Evolutionary conservation across 1,140 invertebrate species (phyloP).

Genomic region (Formica selysi): DNA sequence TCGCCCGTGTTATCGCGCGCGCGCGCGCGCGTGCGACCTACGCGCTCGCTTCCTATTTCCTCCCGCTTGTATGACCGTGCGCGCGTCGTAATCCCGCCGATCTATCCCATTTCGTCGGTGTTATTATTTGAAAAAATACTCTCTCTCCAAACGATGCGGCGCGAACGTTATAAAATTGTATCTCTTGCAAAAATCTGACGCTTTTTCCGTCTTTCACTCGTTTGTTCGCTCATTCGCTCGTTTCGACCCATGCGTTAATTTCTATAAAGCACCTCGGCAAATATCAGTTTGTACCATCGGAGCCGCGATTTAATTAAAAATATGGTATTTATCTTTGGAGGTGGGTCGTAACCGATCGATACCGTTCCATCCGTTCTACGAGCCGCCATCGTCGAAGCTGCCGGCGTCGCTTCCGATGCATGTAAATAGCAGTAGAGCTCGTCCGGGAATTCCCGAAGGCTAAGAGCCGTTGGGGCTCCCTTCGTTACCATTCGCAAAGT

Average conservation of each 20-base stretch:
- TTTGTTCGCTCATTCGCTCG: neutral
- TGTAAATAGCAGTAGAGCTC: conserved; percentile 59
- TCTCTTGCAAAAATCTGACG: conserved; percentile 43
- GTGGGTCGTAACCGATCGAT: conserved; percentile 54
- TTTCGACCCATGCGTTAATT: conserved; percentile 47
- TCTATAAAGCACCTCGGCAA: conserved; percentile 59
- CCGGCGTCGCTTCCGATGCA: conserved; percentile 61
- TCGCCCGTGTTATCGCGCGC: neutral
- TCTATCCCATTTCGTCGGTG: conserved; percentile 20
- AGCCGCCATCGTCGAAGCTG: conserved; percentile 58
- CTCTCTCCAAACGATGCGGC: neutral
- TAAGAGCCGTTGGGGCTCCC: conserved; percentile 49
- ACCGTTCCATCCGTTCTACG: conserved; percentile 55
- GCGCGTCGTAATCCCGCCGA: neutral
- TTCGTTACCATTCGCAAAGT: conserved; percentile 64
- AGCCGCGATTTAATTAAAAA: conserved; percentile 61
- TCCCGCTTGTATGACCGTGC: conserved; percentile 14
- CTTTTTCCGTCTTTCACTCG: conserved; percentile 12
- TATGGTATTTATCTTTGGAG: conserved; percentile 62
- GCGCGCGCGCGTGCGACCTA: neutral
- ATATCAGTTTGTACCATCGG: conserved; percentile 36
- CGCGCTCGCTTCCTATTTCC: neutral
- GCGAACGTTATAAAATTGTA: neutral
- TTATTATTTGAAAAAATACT: conserved; percentile 27
- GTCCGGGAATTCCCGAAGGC: conserved; percentile 63